Percentiles rank a stretch among this genome's conserved stretches.
Evolutionary conservation across 2,113 vertebrate genomes (phyloP).

Genomic region (Sterrhoptilus dennistouni): DNA sequence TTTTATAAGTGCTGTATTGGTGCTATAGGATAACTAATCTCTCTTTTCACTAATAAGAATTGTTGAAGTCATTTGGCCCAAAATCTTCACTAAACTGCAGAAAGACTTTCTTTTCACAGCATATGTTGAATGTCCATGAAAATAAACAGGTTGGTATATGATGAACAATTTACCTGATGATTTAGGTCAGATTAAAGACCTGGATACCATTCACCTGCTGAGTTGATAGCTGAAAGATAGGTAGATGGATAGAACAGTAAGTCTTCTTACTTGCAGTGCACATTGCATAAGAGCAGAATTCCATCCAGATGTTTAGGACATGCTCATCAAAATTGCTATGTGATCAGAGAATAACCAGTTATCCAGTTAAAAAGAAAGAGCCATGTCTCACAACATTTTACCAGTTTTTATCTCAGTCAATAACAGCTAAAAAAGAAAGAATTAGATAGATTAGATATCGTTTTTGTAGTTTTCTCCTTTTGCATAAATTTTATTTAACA

Average conservation of each 20-base stretch:
- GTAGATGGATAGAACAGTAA: background rate
- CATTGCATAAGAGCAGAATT: background rate
- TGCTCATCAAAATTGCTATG: background rate
- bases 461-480: background rate
- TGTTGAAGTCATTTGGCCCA: background rate
- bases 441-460: background rate
- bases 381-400: background rate
- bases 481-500: background rate
- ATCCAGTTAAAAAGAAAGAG: background rate
- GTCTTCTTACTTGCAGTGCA: background rate
- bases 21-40: background rate
- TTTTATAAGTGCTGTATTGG: background rate
- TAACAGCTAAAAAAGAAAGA: background rate
- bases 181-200: background rate
- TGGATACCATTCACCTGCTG: background rate
- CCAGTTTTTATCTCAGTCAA: background rate
- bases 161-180: background rate
- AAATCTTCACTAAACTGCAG: background rate
- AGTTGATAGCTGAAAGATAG: background rate
- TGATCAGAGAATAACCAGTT: background rate
- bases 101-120: background rate
- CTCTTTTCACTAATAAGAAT: background rate
- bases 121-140: background rate
- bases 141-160: background rate
- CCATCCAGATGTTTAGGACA: background rate